These are phyloP conservation scores for Erebia epiphron DNA, from an alignment of 2,888 invertebrate genomes.

Conservation along the genomic window DNA sequence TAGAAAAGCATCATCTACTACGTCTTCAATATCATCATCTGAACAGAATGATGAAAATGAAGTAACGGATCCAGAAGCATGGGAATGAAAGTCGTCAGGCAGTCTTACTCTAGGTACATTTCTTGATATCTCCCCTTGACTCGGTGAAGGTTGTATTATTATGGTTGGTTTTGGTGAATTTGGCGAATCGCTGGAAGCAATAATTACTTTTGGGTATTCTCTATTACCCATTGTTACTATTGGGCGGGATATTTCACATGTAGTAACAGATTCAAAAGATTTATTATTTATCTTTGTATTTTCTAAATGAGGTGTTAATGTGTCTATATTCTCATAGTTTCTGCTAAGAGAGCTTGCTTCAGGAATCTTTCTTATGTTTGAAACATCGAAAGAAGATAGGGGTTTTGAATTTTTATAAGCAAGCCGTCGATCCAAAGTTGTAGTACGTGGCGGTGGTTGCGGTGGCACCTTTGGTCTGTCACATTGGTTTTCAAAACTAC, in stretches of 20 bases:
- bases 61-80: constrained; percentile 57
- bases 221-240: constrained; percentile 42
- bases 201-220: constrained; percentile 76
- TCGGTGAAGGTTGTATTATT: constrained; percentile 83
- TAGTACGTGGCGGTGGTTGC: constrained; percentile 89
- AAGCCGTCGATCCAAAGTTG: constrained; percentile 85
- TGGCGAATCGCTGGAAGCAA: constrained; percentile 74
- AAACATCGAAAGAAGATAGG: constrained; percentile 65
- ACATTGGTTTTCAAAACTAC: constrained; percentile 57
- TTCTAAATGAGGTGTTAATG: constrained; percentile 50
- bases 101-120: constrained; percentile 78
- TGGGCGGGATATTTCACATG: constrained; percentile 46
- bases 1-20: constrained; percentile 56
- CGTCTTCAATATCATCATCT: constrained; percentile 62
- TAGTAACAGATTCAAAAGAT: constrained; percentile 52
- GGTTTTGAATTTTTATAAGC: constrained; percentile 71
- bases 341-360: constrained; percentile 47
- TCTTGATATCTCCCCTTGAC: constrained; percentile 59
- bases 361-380: constrained; percentile 53
- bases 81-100: constrained; percentile 73
- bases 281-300: constrained; percentile 45
- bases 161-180: constrained; percentile 82
- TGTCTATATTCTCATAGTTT: constrained; percentile 72
- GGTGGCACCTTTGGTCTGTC: constrained; percentile 82
- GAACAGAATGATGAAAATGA: constrained; percentile 71